Conservation (phyloP, 2,797 vertebrate species). For the Graptemys geographica region DNA sequence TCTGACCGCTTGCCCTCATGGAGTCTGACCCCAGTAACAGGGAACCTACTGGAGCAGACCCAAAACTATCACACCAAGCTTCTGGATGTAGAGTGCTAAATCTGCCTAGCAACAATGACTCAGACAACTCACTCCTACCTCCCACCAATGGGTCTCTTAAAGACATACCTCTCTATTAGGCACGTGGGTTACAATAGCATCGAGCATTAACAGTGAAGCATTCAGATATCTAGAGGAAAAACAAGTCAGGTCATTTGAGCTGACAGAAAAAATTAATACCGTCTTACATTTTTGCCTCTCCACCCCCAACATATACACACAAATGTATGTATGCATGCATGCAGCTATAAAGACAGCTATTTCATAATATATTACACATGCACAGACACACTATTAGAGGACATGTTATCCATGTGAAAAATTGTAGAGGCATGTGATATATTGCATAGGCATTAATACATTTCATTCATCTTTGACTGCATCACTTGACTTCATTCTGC, state of each 20-base stretch:
- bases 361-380: fast-evolving
- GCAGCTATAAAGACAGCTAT: fast-evolving
- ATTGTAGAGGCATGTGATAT: fast-evolving
- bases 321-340: not conserved
- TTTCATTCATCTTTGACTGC: not conserved
- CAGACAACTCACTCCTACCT: too few species aligned
- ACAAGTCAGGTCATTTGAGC: not conserved
- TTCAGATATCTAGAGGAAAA: not conserved
- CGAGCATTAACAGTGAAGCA: fast-evolving
- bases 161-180: too few species aligned
- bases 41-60: too few species aligned
- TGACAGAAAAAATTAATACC: fast-evolving
- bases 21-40: too few species aligned
- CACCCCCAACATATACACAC: fast-evolving
- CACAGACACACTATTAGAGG: not conserved
- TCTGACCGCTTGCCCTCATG: too few species aligned
- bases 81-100: too few species aligned
- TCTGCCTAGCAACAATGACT: too few species aligned
- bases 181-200: too few species aligned
- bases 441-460: fast-evolving
- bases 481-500: not conserved
- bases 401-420: not conserved
- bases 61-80: too few species aligned
- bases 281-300: not conserved
- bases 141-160: too few species aligned